These are phyloP conservation scores for Altica lythri DNA, from an alignment of 2,888 invertebrate genomes.

Conservation along the genomic window DNA sequence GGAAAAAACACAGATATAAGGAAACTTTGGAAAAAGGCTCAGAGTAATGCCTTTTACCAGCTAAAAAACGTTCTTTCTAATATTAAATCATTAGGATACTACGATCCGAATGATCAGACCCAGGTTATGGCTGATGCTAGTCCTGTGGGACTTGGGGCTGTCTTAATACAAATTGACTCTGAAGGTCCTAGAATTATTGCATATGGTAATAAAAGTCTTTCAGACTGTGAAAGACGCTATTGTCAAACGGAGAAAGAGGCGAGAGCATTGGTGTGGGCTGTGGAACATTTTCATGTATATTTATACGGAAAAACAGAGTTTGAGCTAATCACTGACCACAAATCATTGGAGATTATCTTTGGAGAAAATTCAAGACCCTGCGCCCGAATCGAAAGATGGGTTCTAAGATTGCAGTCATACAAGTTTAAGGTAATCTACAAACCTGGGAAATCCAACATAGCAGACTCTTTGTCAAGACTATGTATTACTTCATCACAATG, in stretches of 20 bases:
- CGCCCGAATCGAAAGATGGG: constrained; percentile 29
- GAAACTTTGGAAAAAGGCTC: constrained; percentile 11
- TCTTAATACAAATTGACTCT: constrained; percentile 36
- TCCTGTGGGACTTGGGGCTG: constrained; percentile 40
- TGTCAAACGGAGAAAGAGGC: constrained; percentile 50
- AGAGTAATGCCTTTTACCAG: constrained; percentile 15
- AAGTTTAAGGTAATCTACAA: constrained; percentile 24
- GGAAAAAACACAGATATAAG: constrained; percentile 20
- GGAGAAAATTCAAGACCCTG: constrained; percentile 38
- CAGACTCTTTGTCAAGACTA: constrained; percentile 27
- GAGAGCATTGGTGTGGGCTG: constrained; percentile 51
- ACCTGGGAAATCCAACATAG: constrained; percentile 28
- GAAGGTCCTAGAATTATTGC: constrained; percentile 34
- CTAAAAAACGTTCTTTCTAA: constrained; percentile 21
- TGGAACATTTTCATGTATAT: constrained; percentile 42
- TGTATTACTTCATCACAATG: background rate
- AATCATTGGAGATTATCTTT: constrained; percentile 49
- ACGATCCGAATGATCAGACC: constrained; percentile 35
- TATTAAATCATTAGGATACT: constrained; percentile 35
- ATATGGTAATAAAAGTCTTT: constrained; percentile 39
- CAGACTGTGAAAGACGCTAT: constrained; percentile 41
- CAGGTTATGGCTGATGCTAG: constrained; percentile 44
- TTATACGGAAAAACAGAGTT: constrained; percentile 36
- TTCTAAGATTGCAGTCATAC: constrained; percentile 28
- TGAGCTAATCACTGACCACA: constrained; percentile 42